These are phyloP conservation scores for Zaprionus nigranus DNA, from an alignment of 1,140 invertebrate species.

Conservation along the genomic window DNA sequence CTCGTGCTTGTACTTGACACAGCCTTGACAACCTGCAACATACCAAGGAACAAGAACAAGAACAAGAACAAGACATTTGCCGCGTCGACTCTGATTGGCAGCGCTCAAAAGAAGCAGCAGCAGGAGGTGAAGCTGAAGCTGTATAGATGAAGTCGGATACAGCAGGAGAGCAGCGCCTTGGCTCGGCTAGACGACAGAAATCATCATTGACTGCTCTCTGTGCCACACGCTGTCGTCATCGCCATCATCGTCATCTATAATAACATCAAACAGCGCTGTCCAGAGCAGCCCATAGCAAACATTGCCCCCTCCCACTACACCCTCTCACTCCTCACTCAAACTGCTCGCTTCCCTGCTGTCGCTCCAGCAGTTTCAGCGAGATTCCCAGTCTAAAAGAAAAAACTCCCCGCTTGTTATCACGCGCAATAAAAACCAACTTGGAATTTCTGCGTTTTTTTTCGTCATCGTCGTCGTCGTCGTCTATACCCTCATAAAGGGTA, in stretches of 20 bases:
- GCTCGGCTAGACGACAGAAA: constrained; percentile 25
- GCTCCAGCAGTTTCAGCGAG: constrained; percentile 9
- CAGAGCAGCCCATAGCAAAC: constrained; percentile 58
- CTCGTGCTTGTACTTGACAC: constrained; percentile 56
- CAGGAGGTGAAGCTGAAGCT: constrained; percentile 2
- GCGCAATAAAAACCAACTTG: constrained; percentile 75
- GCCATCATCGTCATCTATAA: constrained; percentile 79
- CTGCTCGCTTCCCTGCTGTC: neutral
- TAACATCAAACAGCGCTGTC: constrained; percentile 77
- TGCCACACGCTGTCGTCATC: constrained; percentile 58
- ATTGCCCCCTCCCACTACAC: constrained; percentile 5
- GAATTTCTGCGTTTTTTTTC: constrained; percentile 45
- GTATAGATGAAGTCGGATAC: neutral
- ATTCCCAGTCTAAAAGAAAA: constrained; percentile 8
- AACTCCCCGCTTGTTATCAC: constrained; percentile 77
- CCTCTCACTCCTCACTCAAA: neutral
- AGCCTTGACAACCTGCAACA: constrained; percentile 74
- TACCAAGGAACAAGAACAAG: constrained; percentile 74
- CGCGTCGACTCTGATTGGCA: constrained; percentile 75
- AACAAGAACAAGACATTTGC: constrained; percentile 77
- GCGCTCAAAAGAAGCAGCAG: constrained; percentile 29
- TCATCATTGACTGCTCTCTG: constrained; percentile 44
- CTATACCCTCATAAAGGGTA: constrained; percentile 58
- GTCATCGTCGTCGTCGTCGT: constrained; percentile 15
- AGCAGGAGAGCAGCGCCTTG: neutral